Conservation (phyloP, 2,113 vertebrate genomes). For the Haplochromis burtoni region DNA sequence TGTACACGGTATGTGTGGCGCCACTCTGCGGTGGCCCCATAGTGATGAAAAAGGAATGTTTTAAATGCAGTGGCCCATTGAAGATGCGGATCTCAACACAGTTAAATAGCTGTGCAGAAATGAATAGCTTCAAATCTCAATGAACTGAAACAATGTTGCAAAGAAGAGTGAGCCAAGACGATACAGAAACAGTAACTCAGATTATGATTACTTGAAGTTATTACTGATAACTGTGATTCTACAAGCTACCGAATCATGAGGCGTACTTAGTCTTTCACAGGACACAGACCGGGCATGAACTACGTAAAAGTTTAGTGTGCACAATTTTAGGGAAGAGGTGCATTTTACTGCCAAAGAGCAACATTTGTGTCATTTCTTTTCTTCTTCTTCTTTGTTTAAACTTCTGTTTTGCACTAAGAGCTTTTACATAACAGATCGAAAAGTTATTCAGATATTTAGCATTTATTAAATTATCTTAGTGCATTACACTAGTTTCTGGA, state of each 20-base stretch:
- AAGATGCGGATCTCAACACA: background rate
- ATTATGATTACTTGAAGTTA: background rate
- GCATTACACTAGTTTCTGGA: background rate
- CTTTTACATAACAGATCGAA: background rate
- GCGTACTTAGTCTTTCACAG: background rate
- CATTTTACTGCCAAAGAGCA: background rate
- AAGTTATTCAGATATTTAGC: background rate
- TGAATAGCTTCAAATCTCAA: background rate
- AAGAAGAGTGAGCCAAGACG: background rate
- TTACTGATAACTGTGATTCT: background rate
- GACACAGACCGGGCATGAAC: background rate
- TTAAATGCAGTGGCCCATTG: background rate
- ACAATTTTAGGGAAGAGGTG: background rate
- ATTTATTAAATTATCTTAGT: rapidly evolving
- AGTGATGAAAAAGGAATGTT: background rate
- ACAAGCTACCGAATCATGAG: background rate
- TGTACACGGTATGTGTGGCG: background rate
- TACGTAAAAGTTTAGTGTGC: background rate
- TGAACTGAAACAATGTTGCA: background rate
- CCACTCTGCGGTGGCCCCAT: background rate
- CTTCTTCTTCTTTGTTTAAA: background rate
- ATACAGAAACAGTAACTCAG: background rate
- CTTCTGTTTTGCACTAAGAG: background rate
- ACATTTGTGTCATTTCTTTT: background rate
- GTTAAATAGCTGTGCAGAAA: background rate